Conservation (phyloP, 2,888 invertebrate species). For the Ellobium chinense region DNA sequence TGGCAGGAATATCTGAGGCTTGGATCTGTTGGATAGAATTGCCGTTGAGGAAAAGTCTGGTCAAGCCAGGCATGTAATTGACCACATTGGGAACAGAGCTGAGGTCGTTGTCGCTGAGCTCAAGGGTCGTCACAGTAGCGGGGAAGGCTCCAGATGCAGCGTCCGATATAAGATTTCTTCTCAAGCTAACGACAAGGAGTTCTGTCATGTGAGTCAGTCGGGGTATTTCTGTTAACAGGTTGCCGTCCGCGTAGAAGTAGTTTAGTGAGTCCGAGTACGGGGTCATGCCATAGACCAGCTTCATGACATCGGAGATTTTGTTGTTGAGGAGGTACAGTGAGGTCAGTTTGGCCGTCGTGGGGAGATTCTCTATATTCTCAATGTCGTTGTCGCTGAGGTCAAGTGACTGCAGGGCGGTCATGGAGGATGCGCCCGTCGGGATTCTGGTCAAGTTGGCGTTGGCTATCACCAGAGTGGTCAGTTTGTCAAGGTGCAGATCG, state of each 20-base stretch:
- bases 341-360: background rate
- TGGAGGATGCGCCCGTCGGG: background rate
- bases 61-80: background rate
- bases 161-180: background rate
- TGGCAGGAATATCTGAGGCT: background rate
- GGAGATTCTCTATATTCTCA: background rate
- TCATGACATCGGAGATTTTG: background rate
- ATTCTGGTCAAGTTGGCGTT: background rate
- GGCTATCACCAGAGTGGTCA: background rate
- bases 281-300: background rate
- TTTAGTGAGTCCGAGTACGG: background rate
- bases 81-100: background rate
- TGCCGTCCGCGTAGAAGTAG: slow-evolving; percentile 1
- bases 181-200: background rate
- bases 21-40: background rate
- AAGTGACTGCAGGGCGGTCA: background rate
- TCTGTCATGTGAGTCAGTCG: background rate
- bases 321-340: background rate
- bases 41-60: background rate
- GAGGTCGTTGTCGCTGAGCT: background rate
- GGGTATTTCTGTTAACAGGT: slow-evolving; percentile 2
- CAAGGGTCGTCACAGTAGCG: background rate
- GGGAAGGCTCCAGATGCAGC: background rate
- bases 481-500: background rate
- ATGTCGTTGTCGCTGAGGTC: slow-evolving; percentile 9